phyloP scores from a whole-genome alignment of 2,888 invertebrate genomes.

The Stenodema calcarata region DNA sequence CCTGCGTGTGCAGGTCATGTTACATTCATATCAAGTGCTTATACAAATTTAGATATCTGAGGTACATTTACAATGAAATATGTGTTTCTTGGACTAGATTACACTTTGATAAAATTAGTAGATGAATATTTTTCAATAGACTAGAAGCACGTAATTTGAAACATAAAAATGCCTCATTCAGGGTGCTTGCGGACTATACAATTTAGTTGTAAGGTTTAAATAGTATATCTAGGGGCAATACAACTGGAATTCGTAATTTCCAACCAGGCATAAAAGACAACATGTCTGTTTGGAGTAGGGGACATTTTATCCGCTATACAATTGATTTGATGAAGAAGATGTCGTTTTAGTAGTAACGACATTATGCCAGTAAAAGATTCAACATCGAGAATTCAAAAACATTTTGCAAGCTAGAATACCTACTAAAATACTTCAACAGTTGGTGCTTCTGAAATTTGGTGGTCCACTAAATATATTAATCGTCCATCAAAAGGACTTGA shows the following conservation, averaged over 20 bases:
- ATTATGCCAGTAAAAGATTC: too few relatives aligned
- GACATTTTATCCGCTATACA: not conserved
- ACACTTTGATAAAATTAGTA: not conserved
- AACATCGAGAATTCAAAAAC: not conserved
- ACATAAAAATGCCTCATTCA: not conserved
- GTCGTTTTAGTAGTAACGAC: too few relatives aligned
- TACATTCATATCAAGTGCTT: not conserved
- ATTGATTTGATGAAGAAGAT: not conserved
- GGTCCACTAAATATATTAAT: slow-evolving; percentile 22
- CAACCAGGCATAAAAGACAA: too few relatives aligned
- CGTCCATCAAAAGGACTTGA: not conserved
- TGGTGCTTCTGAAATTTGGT: slow-evolving; percentile 28
- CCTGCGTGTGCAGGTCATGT: too few relatives aligned
- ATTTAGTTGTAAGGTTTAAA: not conserved
- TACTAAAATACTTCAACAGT: not conserved
- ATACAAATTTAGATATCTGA: not conserved
- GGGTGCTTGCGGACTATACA: not conserved
- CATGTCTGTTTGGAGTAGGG: too few relatives aligned
- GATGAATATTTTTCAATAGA: not conserved
- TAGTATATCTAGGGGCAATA: not conserved
- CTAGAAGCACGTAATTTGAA: not conserved
- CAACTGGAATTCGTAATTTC: not conserved
- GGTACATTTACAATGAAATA: not conserved
- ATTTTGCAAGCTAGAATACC: not conserved
- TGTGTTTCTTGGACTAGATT: not conserved